Base-by-base conservation (phyloP, 2,797 vertebrate species). In the Pyrocephalus nanus region DNA sequence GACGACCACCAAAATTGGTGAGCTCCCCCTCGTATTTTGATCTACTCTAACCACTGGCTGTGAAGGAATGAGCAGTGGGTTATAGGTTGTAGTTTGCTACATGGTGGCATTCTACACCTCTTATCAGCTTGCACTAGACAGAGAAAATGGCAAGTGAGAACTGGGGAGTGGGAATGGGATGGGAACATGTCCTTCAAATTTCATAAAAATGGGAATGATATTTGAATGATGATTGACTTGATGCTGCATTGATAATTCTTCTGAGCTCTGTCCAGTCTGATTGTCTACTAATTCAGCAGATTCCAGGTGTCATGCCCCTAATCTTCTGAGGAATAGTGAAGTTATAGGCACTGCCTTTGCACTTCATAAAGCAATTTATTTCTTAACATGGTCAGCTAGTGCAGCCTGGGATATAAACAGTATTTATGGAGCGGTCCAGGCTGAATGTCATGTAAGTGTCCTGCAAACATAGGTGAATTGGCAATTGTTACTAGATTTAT, bases 1-100 rank as follows among this genome's bases (percentile, higher is more conserved):
- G 96, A 96, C 96, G 97, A 97, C 96, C 92, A 96, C 95, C 91
- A 97, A 97, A 97, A 96, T 97, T 97, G 97, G 97, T 97, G 97
- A 97, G 97, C 97, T 97, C 91, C 92, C 90, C 95, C 91, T 77
- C 14, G 1, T 94, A 64, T 96, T 97, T 93, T 97, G 84, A 95
- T 96, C 86, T 97, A 77, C 69, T 93, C 74, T 97, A 95, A 95
- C 90, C 95, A 95, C 92, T 95, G 88, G 12, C 93, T 94, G 51
- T 96, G 95, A 86, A 88, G 60, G 90, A 97, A 62, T 65, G 74
- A 95, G 69, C 76, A 91, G 70, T 92, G 86, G 88, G 42, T 50
- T 77, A 40, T 66, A 86, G 71, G 57, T 36, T 96, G 23, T 82
- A 83, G 53, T 69, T 89, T 92, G 34, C 84, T 92, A 88, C 19